Evolutionary conservation across 2,888 invertebrate species (phyloP).

Genomic region (Cryptus viduatorius): DNA sequence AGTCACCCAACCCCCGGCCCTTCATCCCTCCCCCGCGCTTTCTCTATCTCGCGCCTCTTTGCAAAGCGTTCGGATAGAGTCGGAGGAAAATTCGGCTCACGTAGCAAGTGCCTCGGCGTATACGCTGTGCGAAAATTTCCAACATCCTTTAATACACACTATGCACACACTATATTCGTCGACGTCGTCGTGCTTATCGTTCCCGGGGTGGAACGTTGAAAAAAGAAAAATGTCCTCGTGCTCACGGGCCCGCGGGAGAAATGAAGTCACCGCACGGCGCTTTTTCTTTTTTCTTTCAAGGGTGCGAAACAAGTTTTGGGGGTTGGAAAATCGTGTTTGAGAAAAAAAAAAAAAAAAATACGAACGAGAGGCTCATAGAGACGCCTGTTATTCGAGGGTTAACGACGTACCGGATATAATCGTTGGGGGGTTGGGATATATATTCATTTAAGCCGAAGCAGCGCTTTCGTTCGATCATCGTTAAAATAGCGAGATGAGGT

Average conservation of each 20-base stretch:
- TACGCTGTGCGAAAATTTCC: conserved; percentile 60
- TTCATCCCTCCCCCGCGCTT: neutral
- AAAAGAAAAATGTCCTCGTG: conserved; percentile 34
- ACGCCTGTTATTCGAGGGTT: neutral
- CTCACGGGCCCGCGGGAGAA: conserved; percentile 29
- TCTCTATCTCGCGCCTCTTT: conserved; percentile 12
- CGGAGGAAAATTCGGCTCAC: conserved; percentile 58
- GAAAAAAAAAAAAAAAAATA: neutral
- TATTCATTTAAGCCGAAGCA: conserved; percentile 17
- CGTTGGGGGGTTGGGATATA: neutral
- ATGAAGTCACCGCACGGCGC: conserved; percentile 37
- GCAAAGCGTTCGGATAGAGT: conserved; percentile 10
- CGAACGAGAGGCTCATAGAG: neutral
- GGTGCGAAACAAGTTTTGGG: conserved; percentile 27
- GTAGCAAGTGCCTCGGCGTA: conserved; percentile 27
- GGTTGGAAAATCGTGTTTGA: neutral
- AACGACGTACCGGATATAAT: neutral
- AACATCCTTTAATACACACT: conserved; percentile 60
- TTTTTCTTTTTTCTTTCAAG: conserved; percentile 16
- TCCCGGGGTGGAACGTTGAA: conserved; percentile 3
- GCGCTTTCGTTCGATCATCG: conserved; percentile 33
- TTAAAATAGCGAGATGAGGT: conserved; percentile 33
- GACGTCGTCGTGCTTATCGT: conserved; percentile 51
- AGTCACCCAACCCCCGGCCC: neutral
- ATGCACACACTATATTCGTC: conserved; percentile 53